phyloP scores from a whole-genome alignment of 2,888 invertebrate genomes.

The Seira ritae region DNA sequence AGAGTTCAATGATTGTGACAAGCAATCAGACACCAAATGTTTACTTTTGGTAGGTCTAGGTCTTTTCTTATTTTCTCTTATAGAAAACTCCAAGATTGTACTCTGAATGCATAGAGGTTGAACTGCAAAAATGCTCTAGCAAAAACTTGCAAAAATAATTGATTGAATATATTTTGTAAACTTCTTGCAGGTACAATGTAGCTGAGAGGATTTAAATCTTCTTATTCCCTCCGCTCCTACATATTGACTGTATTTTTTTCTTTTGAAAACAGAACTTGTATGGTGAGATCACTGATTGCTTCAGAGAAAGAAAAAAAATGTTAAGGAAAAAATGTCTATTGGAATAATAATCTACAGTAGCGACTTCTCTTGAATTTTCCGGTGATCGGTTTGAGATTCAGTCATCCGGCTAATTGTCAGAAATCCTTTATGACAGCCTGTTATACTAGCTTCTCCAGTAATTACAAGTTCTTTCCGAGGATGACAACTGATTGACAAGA shows the following conservation, averaged over 20 bases:
- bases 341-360: neutral
- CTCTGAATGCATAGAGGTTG: conserved; percentile 15
- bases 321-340: neutral
- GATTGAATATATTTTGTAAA: conserved; percentile 47
- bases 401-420: conserved; percentile 48
- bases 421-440: conserved; percentile 29
- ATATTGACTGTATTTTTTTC: conserved; percentile 12
- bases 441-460: conserved; percentile 24
- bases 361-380: conserved; percentile 19
- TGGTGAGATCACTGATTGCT: too few species aligned
- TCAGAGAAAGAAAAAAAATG: too few species aligned
- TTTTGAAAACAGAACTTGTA: too few species aligned
- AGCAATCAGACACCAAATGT: neutral
- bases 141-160: conserved; percentile 49
- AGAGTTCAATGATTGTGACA: conserved; percentile 19
- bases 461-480: conserved; percentile 35
- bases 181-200: conserved; percentile 59
- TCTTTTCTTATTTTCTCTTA: neutral
- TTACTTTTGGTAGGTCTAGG: neutral
- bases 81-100: conserved; percentile 25
- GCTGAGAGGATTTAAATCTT: conserved; percentile 34
- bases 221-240: conserved; percentile 31
- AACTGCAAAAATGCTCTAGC: conserved; percentile 24
- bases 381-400: conserved; percentile 29
- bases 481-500: conserved; percentile 55